Percentiles rank a stretch among this genome's conserved stretches.
These are phyloP conservation scores for Glyphotaelius pellucidus DNA, from an alignment of 2,888 invertebrate species.

Conservation along the genomic window DNA sequence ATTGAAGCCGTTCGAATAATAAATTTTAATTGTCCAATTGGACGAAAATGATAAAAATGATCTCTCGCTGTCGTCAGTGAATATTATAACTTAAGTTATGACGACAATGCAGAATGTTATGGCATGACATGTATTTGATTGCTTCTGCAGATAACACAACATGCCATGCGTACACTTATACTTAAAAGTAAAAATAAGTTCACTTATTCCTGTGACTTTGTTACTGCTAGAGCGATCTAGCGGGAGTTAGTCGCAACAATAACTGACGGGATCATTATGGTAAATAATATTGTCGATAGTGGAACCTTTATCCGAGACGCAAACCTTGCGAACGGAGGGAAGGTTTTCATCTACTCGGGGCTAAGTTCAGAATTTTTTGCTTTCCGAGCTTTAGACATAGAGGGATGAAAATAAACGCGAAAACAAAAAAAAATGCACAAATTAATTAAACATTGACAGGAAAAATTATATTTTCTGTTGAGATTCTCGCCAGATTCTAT, in stretches of 20 bases:
- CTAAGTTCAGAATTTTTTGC: not conserved
- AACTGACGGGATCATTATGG: not conserved
- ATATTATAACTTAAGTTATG: no score
- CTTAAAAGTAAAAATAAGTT: not conserved
- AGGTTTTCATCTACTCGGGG: not conserved
- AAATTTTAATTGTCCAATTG: no score
- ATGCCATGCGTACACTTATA: not conserved
- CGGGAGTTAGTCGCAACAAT: not conserved
- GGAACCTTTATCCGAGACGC: slow-evolving; percentile 27
- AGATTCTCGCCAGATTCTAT: no score
- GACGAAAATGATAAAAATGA: no score
- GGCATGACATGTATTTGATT: no score
- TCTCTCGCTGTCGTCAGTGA: no score
- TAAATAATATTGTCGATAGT: not conserved
- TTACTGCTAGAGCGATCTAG: slow-evolving; percentile 36
- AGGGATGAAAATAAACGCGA: not conserved
- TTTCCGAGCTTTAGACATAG: not conserved
- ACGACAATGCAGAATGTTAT: no score
- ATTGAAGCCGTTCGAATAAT: no score
- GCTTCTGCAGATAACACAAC: no score
- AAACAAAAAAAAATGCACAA: no score
- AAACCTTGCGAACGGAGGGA: slow-evolving; percentile 20
- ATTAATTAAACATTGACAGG: no score
- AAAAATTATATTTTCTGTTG: no score
- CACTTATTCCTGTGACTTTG: not conserved